Percentiles rank a stretch among this genome's conserved stretches.
These are phyloP conservation scores for Petaurus breviceps DNA, from an alignment of 2,113 vertebrate species.

Conservation along the genomic window DNA sequence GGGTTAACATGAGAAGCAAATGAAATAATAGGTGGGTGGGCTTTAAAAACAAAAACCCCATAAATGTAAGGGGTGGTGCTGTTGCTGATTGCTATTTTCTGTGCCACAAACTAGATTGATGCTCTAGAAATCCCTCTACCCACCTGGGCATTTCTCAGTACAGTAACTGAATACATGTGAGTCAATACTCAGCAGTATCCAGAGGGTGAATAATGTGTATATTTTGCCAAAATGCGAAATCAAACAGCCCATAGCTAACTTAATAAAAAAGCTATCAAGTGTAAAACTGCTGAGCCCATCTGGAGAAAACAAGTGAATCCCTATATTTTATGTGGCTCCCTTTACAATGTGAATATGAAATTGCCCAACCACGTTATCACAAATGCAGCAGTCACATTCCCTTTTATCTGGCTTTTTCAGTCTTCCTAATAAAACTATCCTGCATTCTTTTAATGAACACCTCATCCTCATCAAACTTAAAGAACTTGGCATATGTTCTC, in stretches of 20 bases:
- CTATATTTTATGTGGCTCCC: background rate
- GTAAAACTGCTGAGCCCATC: background rate
- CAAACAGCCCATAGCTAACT: background rate
- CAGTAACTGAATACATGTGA: background rate
- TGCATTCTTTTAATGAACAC: background rate
- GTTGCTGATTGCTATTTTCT: background rate
- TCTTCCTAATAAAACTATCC: background rate
- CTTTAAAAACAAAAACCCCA: background rate
- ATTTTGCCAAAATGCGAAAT: background rate
- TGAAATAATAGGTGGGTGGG: background rate
- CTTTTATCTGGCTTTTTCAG: background rate
- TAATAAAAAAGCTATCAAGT: background rate
- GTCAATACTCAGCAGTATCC: background rate
- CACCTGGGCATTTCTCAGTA: background rate
- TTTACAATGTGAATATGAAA: background rate
- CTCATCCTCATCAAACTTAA: background rate
- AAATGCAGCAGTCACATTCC: background rate
- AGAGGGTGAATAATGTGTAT: background rate
- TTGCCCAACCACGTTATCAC: background rate
- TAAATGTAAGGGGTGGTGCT: background rate
- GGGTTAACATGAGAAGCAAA: background rate
- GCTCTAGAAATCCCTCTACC: background rate
- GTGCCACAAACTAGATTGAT: too few relatives aligned
- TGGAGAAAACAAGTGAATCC: background rate
- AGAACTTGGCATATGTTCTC: fast-evolving